A percentile compares a stretch with the other conserved stretches of the same genome.
Evolutionary conservation across 1,140 invertebrate genomes (phyloP).

Genomic region (Triops longicaudatus): DNA sequence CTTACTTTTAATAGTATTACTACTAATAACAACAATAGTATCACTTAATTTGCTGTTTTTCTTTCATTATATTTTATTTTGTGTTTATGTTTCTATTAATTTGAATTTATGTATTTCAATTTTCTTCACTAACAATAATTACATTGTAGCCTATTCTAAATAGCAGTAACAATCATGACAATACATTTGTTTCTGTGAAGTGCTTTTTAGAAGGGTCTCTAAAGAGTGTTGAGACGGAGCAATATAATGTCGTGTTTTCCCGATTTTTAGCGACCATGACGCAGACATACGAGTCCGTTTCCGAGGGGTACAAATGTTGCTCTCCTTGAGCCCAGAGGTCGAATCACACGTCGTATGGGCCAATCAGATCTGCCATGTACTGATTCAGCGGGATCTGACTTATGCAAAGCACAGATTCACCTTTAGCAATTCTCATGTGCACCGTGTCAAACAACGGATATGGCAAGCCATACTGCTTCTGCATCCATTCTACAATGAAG

Average conservation of each 20-base stretch:
- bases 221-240: background rate
- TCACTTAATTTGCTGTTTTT: too few relatives aligned
- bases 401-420: slow-evolving; percentile 34
- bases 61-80: too few relatives aligned
- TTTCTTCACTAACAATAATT: background rate
- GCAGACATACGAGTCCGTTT: slow-evolving; percentile 37
- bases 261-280: slow-evolving; percentile 31
- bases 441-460: slow-evolving; percentile 44
- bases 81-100: too few relatives aligned
- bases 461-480: slow-evolving; percentile 46
- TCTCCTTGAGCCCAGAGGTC: slow-evolving; percentile 10
- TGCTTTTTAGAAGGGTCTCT: background rate
- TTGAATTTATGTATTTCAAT: background rate
- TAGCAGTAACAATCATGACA: too few relatives aligned
- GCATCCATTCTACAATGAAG: background rate
- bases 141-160: too few relatives aligned
- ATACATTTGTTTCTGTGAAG: background rate
- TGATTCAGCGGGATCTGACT: background rate
- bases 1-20: too few relatives aligned
- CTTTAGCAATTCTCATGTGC: slow-evolving; percentile 46
- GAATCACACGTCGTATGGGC: background rate
- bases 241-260: background rate
- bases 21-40: too few relatives aligned
- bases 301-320: slow-evolving; percentile 32
- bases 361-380: background rate